Base-by-base conservation (phyloP, 2,113 vertebrate species). In the Amia ocellicauda region DNA sequence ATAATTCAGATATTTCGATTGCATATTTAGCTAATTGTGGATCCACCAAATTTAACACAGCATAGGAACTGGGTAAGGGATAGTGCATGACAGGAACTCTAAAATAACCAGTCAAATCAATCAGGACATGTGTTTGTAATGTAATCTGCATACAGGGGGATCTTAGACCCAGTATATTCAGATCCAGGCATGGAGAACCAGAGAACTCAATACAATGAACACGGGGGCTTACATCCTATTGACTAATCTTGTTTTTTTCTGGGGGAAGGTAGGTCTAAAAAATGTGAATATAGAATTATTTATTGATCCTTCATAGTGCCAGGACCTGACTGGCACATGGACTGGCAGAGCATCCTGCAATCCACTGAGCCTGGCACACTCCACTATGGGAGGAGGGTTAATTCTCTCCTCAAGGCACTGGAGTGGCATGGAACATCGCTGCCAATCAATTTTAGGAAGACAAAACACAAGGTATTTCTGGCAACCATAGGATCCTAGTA, bases 251-350 rank as follows among this genome's bases (percentile, higher is more conserved):
- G 62, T 59, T 55, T 58, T 63, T 58, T 41, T 66, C 20, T 42
- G 49, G 27, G 51, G 52, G 58, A 19, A 43, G 61, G 40, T 55
- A 69, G 57, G 58, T 62, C 49, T 59, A 62, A 23, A 56, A 62
- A 70, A 74, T 78, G 69, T 74, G 70, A 78, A 72, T 68, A 61
- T 36, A 62, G 63, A 53, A 67, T 40, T 72, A 73, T 75, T 71
- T 71, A 73, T 71, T 70, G 54, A 74, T 60, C 62, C 58, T 24
- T 69, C 65, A 63, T 23, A 22, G 50, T 51, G 70, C 54, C 16
- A 52, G 62, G 68, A 26, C 47, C 20, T 36, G 24, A 43, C 29
- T 67, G 50, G n/a, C 58, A 62, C 41, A 59, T 61, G 61, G 64
- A 64, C 66, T 57, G 64, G 43, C 22, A 41, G 26, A 64, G 16